A percentile compares a stretch with the other conserved stretches of the same genome.
These are phyloP conservation scores for Octodon degus DNA, from an alignment of 2,113 vertebrate species.

Conservation along the genomic window DNA sequence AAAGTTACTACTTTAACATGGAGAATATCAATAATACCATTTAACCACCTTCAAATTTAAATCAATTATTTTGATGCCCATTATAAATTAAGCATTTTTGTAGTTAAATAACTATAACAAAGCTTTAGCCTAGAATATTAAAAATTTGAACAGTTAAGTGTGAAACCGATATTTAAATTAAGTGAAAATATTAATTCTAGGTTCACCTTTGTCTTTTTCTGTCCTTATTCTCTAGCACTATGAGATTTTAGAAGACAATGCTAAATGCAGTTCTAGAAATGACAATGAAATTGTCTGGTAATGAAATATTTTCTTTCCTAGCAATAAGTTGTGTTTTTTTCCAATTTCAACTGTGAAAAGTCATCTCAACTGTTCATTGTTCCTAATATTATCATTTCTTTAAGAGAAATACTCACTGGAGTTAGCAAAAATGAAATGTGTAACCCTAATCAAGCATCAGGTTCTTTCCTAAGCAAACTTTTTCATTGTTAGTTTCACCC, in stretches of 20 bases:
- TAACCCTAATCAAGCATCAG: neutral
- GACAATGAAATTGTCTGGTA: neutral
- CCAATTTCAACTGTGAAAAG: neutral
- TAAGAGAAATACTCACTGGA: neutral
- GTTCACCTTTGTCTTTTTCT: neutral
- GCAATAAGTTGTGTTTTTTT: neutral
- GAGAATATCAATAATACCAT: neutral
- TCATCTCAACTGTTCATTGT: neutral
- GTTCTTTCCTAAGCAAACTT: neutral
- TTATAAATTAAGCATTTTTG: neutral
- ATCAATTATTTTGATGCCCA: neutral
- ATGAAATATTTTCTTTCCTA: neutral
- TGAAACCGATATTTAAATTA: neutral
- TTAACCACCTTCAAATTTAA: neutral
- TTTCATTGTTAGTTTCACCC: neutral
- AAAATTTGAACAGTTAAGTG: neutral
- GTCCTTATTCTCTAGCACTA: neutral
- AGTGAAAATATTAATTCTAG: neutral
- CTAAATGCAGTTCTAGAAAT: neutral
- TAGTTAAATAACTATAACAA: neutral
- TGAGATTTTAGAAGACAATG: slow-evolving; percentile 1
- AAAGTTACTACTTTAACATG: neutral
- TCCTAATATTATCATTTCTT: neutral
- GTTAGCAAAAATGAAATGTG: neutral
- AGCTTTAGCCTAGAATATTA: neutral